Conservation (phyloP, 2,888 invertebrate genomes). For the Parnassius smintheus region DNA sequence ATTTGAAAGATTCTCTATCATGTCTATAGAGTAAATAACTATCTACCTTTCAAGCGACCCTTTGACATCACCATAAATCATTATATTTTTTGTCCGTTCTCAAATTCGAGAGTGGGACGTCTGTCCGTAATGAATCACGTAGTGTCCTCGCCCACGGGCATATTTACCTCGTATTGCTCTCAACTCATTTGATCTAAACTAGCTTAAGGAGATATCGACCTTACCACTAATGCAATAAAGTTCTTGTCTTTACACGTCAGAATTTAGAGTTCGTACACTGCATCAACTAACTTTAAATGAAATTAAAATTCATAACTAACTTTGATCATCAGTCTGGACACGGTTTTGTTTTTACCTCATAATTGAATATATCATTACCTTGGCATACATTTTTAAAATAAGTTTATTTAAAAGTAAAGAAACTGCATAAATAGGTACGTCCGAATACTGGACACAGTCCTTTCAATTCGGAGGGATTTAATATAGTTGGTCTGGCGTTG, state of each 20-base stretch:
- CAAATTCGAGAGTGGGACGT: slow-evolving; percentile 53
- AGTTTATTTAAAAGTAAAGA: too few relatives aligned
- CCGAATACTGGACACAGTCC: too few relatives aligned
- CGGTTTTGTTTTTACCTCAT: slow-evolving; percentile 24
- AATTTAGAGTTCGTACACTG: slow-evolving; percentile 59
- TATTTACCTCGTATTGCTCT: slow-evolving; percentile 60
- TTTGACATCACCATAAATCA: slow-evolving; percentile 43
- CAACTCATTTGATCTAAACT: slow-evolving; percentile 43
- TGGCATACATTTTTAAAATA: too few relatives aligned
- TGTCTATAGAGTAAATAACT: background rate
- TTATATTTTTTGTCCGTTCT: slow-evolving; percentile 43
- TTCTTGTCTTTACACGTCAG: slow-evolving; percentile 33
- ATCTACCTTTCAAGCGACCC: slow-evolving; percentile 7
- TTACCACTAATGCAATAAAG: slow-evolving; percentile 43
- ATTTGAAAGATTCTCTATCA: background rate
- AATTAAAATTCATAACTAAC: slow-evolving; percentile 33
- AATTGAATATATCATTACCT: slow-evolving; percentile 1
- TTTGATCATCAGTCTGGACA: slow-evolving; percentile 25
- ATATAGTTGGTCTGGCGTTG: too few relatives aligned
- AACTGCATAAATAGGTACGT: too few relatives aligned
- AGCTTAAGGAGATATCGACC: slow-evolving; percentile 41
- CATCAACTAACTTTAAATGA: slow-evolving; percentile 48
- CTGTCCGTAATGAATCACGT: slow-evolving; percentile 65
- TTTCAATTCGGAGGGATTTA: too few relatives aligned
- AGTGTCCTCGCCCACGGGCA: slow-evolving; percentile 65